Evolutionary conservation across 92 coral and sea anemone species (phyloP).

Genomic region (Scolanthus callimorphus): DNA sequence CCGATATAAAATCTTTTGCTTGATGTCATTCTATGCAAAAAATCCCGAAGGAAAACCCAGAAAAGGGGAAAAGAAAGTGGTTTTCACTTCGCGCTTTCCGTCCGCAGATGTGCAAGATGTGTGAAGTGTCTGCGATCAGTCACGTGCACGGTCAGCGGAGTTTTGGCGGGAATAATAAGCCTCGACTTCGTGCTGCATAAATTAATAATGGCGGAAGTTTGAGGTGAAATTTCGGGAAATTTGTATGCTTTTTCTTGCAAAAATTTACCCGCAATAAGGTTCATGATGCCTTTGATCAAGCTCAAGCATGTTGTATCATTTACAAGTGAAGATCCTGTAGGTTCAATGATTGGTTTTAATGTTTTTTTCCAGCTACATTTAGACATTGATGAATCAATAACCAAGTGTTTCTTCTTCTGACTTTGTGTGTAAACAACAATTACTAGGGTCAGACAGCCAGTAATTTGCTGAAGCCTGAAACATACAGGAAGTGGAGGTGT

Average conservation of each 20-base stretch:
- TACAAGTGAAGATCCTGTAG: conserved; percentile 92
- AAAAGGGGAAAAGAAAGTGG: not conserved
- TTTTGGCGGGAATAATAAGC: conserved; percentile 20
- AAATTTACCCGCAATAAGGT: no score
- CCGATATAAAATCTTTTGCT: conserved; percentile 23
- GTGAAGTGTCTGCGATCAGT: not conserved
- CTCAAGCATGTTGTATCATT: conserved; percentile 87
- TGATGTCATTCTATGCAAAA: conserved; percentile 13
- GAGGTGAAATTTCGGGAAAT: no score
- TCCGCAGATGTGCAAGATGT: not conserved
- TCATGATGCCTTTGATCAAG: conserved; percentile 79
- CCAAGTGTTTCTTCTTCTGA: no score
- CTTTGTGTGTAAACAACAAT: no score
- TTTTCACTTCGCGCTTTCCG: not conserved
- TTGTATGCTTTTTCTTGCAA: no score
- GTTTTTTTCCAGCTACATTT: not conserved
- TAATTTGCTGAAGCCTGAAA: conserved; percentile 87
- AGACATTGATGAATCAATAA: not conserved
- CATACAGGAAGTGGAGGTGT: conserved; percentile 95
- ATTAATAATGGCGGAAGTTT: conserved; percentile 20
- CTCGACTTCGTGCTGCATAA: not conserved
- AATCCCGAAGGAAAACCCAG: not conserved
- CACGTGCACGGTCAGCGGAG: conserved; percentile 2
- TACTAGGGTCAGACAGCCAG: conserved; percentile 96
- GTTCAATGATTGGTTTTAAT: not conserved